phyloP scores from a whole-genome alignment of 2,797 vertebrate species.

The Helarctos malayanus region DNA sequence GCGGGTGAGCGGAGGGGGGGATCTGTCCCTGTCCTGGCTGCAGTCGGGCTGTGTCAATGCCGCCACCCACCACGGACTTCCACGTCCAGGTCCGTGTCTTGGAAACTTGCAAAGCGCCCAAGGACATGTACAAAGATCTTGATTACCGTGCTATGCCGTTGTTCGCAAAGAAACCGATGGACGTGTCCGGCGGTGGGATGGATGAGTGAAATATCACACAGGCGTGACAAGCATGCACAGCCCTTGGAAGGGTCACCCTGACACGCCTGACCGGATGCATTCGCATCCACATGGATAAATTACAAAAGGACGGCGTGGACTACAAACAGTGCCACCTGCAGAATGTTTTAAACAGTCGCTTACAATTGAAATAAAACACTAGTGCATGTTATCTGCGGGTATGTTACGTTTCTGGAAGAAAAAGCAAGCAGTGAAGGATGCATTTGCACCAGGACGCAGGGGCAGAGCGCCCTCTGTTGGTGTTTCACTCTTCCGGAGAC shows the following conservation, averaged over 20 bases:
- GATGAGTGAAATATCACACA: accelerated
- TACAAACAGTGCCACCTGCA: no score
- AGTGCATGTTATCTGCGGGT: accelerated
- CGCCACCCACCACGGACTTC: accelerated
- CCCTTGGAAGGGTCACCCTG: background rate
- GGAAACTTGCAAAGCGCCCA: background rate
- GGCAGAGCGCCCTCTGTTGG: accelerated
- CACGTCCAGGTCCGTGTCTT: accelerated
- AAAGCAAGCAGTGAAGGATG: background rate
- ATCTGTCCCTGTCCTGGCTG: background rate
- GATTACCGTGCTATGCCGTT: no score
- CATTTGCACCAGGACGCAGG: background rate
- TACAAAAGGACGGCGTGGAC: accelerated
- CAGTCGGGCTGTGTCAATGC: accelerated
- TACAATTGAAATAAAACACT: background rate
- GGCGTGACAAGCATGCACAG: accelerated
- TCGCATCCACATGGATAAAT: accelerated
- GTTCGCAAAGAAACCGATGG: background rate
- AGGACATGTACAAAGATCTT: background rate
- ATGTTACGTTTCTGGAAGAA: background rate
- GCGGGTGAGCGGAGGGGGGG: accelerated
- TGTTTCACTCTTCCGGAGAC: background rate
- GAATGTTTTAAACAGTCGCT: background rate
- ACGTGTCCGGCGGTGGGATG: accelerated
- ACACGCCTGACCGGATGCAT: accelerated